Evolutionary conservation across 2,797 vertebrate genomes (phyloP), one percentile per base, ranked within the genome.

Genomic region (Tapera naevia): DNA sequence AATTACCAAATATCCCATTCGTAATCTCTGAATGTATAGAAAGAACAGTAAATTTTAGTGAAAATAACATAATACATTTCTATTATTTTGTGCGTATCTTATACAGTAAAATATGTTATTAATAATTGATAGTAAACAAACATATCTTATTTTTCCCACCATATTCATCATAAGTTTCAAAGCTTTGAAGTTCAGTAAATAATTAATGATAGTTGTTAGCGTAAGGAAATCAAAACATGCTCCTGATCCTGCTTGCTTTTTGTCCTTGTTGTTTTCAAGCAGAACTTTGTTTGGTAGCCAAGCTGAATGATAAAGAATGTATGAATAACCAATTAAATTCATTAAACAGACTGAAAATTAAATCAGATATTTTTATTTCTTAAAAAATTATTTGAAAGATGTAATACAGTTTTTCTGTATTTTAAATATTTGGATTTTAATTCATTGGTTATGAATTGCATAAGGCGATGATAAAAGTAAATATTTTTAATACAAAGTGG

Each of bases 101-200:
- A 85, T 75, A 80, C 95, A 97, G 80, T 96, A 97, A 97, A 98
- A 96, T 86, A 96, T 76, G 46, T 88, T 83, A 93, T 98, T 96
- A 98, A 98, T 98, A 98, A 97, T 98, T 97, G 92, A 98, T 97
- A 91, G 92, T 97, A 97, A 97, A 97, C 96, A 98, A 98, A 97
- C 93, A 97, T 95, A 94, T 97, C 88, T 95, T 97, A 54, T 96
- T 96, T 96, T 97, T 88, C 92, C 88, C 51, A 93, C 83, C 86
- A 56, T 97, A 91, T 96, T 97, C 95, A 96, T 97, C 92, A 93
- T 89, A 80, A 88, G 85, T 97, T 97, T 96, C 93, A 96, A 96
- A 95, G 96, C 98, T 98, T 98, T 98, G 97, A 98, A 97, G 95
- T 96, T 95, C 75, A 72, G 87, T 98, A 94, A 98, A 98, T 98